Percentiles rank a stretch among this genome's conserved stretches.
These are phyloP conservation scores for Lepidochitona cinerea DNA, from an alignment of 2,888 invertebrate genomes.

Conservation along the genomic window DNA sequence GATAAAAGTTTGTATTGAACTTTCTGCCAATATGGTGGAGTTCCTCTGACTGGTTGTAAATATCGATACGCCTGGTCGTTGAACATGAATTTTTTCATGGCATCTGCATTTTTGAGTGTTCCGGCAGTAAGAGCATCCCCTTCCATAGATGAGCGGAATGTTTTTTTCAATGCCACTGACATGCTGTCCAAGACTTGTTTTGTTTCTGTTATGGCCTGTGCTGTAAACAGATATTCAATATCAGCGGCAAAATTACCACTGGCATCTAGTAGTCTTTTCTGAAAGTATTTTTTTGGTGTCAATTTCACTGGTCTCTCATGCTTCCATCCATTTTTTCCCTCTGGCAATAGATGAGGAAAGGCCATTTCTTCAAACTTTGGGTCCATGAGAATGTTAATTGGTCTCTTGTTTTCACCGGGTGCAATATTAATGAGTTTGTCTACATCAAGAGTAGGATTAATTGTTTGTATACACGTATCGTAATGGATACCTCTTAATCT, in stretches of 20 bases:
- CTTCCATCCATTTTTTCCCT: slow-evolving; percentile 20
- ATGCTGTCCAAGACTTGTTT: slow-evolving; percentile 15
- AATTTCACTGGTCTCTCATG: slow-evolving; percentile 6
- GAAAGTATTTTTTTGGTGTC: slow-evolving; percentile 21
- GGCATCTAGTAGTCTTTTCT: slow-evolving; percentile 10
- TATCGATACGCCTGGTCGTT: slow-evolving; percentile 11
- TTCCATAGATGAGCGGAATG: not conserved
- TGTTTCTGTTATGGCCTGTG: slow-evolving; percentile 13
- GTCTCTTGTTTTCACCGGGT: slow-evolving; percentile 8
- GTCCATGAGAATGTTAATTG: slow-evolving; percentile 16
- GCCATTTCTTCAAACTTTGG: slow-evolving; percentile 17
- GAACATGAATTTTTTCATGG: not conserved
- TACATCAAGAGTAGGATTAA: slow-evolving; percentile 2
- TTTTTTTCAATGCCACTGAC: slow-evolving; percentile 12
- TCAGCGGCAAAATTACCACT: slow-evolving; percentile 13
- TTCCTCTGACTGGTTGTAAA: slow-evolving; percentile 3
- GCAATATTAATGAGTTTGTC: slow-evolving; percentile 12
- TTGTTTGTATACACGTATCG: slow-evolving; percentile 3
- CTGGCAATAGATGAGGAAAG: slow-evolving; percentile 15
- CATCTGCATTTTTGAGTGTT: not conserved
- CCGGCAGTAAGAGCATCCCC: slow-evolving; percentile 4
- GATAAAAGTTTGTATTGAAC: slow-evolving; percentile 3
- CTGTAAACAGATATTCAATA: slow-evolving; percentile 20
- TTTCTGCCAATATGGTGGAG: slow-evolving; percentile 12
- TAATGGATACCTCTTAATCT: slow-evolving; percentile 17